These are phyloP conservation scores for Umimayanthus kanabou DNA, from an alignment of 92 coral and sea anemone species.

Conservation along the genomic window DNA sequence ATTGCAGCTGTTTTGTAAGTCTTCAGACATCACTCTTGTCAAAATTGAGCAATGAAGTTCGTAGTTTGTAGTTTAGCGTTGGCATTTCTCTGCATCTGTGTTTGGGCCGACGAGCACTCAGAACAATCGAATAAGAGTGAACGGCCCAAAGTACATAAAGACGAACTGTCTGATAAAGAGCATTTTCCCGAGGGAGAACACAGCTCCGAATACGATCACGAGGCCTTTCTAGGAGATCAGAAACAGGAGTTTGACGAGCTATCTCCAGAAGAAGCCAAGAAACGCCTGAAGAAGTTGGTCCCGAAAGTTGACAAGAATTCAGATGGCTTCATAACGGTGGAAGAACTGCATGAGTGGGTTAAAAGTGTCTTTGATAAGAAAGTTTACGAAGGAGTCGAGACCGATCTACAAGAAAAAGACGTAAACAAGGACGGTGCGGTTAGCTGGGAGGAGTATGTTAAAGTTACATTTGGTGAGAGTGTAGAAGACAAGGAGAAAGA, in stretches of 20 bases:
- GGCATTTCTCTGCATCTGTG: conserved; percentile 20
- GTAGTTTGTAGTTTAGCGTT: conserved; percentile 6
- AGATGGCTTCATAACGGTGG: conserved; percentile 78
- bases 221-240: conserved; percentile 92
- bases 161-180: conserved; percentile 77
- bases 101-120: conserved; percentile 29
- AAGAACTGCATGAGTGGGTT: conserved; percentile 92
- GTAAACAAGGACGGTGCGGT: conserved; percentile 70
- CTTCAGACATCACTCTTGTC: not conserved
- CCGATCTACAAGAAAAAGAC: conserved; percentile 85
- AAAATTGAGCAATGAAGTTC: not conserved
- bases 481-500: conserved; percentile 49
- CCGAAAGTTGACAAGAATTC: conserved; percentile 78
- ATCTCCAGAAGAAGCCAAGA: conserved; percentile 90
- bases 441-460: conserved; percentile 84
- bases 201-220: conserved; percentile 89
- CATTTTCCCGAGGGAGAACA: conserved; percentile 83
- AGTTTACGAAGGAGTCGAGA: conserved; percentile 72
- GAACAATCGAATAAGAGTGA: conserved; percentile 21
- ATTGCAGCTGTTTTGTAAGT: not conserved
- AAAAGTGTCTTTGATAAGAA: conserved; percentile 77
- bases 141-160: conserved; percentile 65
- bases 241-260: conserved; percentile 94
- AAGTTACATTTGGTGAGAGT: conserved; percentile 74
- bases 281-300: conserved; percentile 66